A percentile compares a stretch with the other conserved stretches of the same genome.
These are phyloP conservation scores for Microchirus variegatus DNA, from an alignment of 2,797 vertebrate genomes.

Conservation along the genomic window DNA sequence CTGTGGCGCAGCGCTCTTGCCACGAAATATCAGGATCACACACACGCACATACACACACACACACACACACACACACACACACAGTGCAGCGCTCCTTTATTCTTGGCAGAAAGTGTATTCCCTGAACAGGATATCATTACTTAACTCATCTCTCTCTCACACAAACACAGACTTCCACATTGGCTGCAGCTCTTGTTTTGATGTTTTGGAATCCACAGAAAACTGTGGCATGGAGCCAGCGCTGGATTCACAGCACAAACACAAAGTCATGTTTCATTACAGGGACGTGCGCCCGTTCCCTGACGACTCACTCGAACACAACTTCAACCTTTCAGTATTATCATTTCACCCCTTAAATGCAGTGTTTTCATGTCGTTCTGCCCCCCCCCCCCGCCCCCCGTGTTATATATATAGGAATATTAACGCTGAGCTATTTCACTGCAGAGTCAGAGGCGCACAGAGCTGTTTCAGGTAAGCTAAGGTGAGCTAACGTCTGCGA, in stretches of 20 bases:
- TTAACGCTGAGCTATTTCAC: not conserved
- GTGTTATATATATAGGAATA: too few relatives aligned
- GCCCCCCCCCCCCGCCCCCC: too few relatives aligned
- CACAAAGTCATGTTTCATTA: not conserved
- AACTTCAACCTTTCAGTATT: not conserved
- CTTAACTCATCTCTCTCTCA: conserved; percentile 48
- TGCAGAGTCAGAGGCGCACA: too few relatives aligned
- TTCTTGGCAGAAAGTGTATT: conserved; percentile 58
- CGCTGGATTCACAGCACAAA: not conserved
- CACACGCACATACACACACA: not conserved
- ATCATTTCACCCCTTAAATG: not conserved
- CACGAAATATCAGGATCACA: conserved; percentile 7
- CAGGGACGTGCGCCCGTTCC: not conserved
- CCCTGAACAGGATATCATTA: conserved; percentile 60
- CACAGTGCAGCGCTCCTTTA: conserved; percentile 23
- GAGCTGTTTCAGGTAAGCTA: not conserved
- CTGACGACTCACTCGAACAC: not conserved
- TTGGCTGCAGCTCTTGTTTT: conserved; percentile 9
- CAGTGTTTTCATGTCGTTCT: not conserved
- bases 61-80: not conserved
- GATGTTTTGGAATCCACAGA: conserved; percentile 11
- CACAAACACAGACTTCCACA: conserved; percentile 1
- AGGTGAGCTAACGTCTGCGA: not conserved
- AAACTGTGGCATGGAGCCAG: not conserved
- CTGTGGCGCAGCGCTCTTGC: not conserved